These are phyloP conservation scores for Drosophila novamexicana DNA, from an alignment of 1,140 invertebrate species.

Conservation along the genomic window DNA sequence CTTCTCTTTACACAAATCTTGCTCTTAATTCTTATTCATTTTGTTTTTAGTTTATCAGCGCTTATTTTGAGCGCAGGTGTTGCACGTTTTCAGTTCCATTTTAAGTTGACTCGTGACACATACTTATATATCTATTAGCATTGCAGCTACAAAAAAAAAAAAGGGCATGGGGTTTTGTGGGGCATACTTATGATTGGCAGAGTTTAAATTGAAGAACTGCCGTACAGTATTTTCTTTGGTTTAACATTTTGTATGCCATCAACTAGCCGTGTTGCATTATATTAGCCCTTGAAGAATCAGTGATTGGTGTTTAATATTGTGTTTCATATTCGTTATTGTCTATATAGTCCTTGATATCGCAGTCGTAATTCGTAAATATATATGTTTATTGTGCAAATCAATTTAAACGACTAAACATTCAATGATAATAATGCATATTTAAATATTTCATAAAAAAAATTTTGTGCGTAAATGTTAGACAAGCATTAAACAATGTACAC, in stretches of 20 bases:
- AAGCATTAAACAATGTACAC: conserved; percentile 59
- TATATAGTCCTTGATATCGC: conserved; percentile 79
- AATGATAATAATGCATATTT: conserved; percentile 69
- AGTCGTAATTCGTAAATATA: conserved; percentile 70
- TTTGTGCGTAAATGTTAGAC: conserved; percentile 68
- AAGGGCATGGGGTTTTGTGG: conserved; percentile 5
- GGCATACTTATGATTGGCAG: conserved; percentile 53
- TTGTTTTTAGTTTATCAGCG: conserved; percentile 33
- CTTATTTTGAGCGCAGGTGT: conserved; percentile 37
- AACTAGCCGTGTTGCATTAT: conserved; percentile 70
- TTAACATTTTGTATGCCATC: conserved; percentile 67
- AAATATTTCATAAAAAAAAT: conserved; percentile 56
- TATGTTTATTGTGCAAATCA: conserved; percentile 62
- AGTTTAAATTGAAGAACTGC: conserved; percentile 21
- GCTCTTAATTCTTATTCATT: conserved; percentile 53
- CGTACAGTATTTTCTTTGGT: conserved; percentile 25
- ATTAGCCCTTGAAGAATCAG: conserved; percentile 80
- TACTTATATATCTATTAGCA: neutral
- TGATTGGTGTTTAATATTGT: conserved; percentile 83
- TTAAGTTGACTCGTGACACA: conserved; percentile 41
- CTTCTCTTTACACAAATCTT: conserved; percentile 52
- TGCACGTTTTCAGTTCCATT: conserved; percentile 58
- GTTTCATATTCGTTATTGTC: conserved; percentile 79
- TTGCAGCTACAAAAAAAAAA: conserved; percentile 6
- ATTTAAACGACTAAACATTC: conserved; percentile 67